These are phyloP conservation scores for Drosophila affinis DNA, from an alignment of 2,888 invertebrate species.

Conservation along the genomic window DNA sequence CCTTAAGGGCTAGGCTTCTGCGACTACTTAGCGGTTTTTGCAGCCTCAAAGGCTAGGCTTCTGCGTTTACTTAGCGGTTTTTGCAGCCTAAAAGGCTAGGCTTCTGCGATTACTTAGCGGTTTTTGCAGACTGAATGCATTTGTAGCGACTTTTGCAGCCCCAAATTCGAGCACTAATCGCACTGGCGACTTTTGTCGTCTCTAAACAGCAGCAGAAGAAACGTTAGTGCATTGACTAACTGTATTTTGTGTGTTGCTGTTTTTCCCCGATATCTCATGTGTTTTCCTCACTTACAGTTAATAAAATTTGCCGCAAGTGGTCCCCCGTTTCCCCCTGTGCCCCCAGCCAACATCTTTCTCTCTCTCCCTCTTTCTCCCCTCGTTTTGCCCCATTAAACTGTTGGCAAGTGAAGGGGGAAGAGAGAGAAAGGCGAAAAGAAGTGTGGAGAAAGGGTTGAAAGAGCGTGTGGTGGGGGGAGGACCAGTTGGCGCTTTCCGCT, in stretches of 20 bases:
- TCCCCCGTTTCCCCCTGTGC: neutral
- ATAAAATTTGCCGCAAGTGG: slow-evolving; percentile 65
- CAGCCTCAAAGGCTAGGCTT: no score
- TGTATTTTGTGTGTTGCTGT: slow-evolving; percentile 39
- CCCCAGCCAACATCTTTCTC: neutral
- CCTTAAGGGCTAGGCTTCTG: no score
- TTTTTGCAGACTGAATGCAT: no score
- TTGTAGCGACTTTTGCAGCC: no score
- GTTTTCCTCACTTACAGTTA: slow-evolving; percentile 56
- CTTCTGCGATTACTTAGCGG: no score
- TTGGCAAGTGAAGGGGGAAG: slow-evolving; percentile 11
- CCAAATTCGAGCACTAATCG: no score
- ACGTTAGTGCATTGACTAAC: slow-evolving; percentile 5
- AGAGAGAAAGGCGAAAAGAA: neutral
- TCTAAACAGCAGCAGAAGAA: neutral
- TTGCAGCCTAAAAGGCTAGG: no score
- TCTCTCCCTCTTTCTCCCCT: slow-evolving; percentile 5
- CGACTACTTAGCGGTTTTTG: no score
- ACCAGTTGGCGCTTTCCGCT: slow-evolving; percentile 1
- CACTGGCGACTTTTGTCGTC: no score
- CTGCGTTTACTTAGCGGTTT: no score
- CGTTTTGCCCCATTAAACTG: slow-evolving; percentile 19
- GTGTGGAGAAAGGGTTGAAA: neutral
- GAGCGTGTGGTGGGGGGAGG: neutral
- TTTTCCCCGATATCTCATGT: slow-evolving; percentile 1